Evolutionary conservation across 2,113 vertebrate genomes (phyloP).

Genomic region (Epinephelus cyanopodus): DNA sequence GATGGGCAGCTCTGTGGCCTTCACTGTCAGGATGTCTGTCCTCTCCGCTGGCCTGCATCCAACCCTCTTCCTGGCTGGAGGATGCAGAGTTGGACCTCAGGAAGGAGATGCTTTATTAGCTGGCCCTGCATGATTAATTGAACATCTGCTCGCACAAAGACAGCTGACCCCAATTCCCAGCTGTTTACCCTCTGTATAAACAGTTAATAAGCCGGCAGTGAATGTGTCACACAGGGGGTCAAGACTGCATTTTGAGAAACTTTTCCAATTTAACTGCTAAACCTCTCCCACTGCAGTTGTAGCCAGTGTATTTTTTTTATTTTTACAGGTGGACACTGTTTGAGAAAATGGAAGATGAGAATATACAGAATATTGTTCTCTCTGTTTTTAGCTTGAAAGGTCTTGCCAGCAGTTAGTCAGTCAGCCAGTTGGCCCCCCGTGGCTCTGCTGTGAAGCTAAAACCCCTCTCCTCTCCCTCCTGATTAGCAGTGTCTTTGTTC

Average conservation of each 20-base stretch:
- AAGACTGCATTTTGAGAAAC: slow-evolving; percentile 33
- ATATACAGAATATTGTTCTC: slow-evolving; percentile 41
- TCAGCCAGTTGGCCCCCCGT: slow-evolving; percentile 37
- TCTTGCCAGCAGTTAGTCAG: slow-evolving; percentile 51
- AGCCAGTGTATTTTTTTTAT: slow-evolving; percentile 14
- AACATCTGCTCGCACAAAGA: slow-evolving; percentile 80
- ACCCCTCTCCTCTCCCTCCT: slow-evolving; percentile 53
- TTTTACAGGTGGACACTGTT: slow-evolving; percentile 42
- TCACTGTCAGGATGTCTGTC: slow-evolving; percentile 65
- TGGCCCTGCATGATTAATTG: slow-evolving; percentile 79
- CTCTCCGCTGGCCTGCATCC: slow-evolving; percentile 70
- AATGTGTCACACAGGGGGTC: slow-evolving; percentile 61
- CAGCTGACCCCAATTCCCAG: slow-evolving; percentile 77
- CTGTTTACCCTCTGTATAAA: slow-evolving; percentile 80
- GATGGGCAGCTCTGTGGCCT: slow-evolving; percentile 54
- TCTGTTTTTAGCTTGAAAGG: slow-evolving; percentile 42
- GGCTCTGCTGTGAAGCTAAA: slow-evolving; percentile 66
- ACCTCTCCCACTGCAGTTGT: slow-evolving; percentile 19
- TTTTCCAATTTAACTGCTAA: slow-evolving; percentile 18
- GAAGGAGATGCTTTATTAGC: slow-evolving; percentile 79
- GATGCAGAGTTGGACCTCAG: slow-evolving; percentile 65
- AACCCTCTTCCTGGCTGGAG: slow-evolving; percentile 60
- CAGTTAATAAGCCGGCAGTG: slow-evolving; percentile 71
- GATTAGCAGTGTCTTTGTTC: slow-evolving; percentile 79
- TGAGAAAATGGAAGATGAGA: slow-evolving; percentile 41